These are phyloP conservation scores for Melanotaenia trifasciata DNA, from an alignment of 2,797 vertebrate genomes.

Conservation along the genomic window DNA sequence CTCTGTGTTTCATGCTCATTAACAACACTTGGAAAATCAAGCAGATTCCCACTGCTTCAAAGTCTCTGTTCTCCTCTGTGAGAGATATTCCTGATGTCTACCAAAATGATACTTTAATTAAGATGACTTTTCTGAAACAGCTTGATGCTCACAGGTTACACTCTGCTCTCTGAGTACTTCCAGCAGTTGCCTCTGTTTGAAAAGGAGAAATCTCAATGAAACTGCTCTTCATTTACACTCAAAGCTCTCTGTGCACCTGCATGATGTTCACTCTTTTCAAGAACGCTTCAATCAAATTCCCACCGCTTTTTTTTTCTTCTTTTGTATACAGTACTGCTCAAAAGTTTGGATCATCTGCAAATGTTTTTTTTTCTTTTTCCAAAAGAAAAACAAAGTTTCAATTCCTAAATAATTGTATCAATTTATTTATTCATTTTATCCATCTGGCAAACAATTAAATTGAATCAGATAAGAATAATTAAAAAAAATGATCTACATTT, in stretches of 20 bases:
- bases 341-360: too few relatives aligned
- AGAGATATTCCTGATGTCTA: conserved; percentile 36
- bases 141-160: too few relatives aligned
- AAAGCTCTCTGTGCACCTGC: conserved; percentile 1
- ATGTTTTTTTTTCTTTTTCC: too few relatives aligned
- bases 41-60: conserved; percentile 50
- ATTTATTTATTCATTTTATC: background rate
- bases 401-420: too few relatives aligned
- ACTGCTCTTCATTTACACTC: conserved; percentile 31
- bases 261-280: background rate
- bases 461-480: too few relatives aligned
- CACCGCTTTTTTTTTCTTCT: background rate
- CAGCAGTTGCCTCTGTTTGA: background rate
- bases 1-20: conserved; percentile 61
- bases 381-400: too few relatives aligned
- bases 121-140: too few relatives aligned
- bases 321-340: too few relatives aligned
- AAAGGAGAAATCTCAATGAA: conserved; percentile 25
- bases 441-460: too few relatives aligned
- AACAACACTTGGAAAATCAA: conserved; percentile 60
- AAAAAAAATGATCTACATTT: too few relatives aligned
- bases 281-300: conserved; percentile 11
- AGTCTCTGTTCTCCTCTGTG: conserved; percentile 20
- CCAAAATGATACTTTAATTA: conserved; percentile 38
- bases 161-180: background rate